A percentile compares a stretch with the other conserved stretches of the same genome.
Conservation (phyloP, 2,797 vertebrate species). For the Natrix natrix region DNA sequence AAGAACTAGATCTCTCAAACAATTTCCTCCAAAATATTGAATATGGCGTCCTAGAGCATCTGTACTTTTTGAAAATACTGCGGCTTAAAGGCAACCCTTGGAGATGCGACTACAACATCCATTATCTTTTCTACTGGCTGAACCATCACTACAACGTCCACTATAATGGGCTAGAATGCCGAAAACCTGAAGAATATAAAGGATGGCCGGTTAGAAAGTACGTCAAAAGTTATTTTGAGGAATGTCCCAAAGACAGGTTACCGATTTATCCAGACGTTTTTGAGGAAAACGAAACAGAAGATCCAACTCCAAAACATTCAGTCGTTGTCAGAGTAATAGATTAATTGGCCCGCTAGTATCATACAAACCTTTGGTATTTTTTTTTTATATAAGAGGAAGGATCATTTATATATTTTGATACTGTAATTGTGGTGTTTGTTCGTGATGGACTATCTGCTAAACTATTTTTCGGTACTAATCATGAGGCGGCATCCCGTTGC, state of each 20-base stretch:
- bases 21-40: conserved; percentile 90
- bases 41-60: conserved; percentile 91
- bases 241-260: conserved; percentile 90
- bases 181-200: conserved; percentile 84
- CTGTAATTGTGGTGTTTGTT: conserved; percentile 48
- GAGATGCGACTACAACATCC: conserved; percentile 97
- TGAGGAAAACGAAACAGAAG: conserved; percentile 72
- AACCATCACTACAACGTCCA: conserved; percentile 88
- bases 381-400: conserved; percentile 37
- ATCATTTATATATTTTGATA: conserved; percentile 56
- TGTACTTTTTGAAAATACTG: conserved; percentile 91
- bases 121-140: conserved; percentile 97
- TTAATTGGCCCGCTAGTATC: conserved; percentile 43
- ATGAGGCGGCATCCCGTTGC: conserved; percentile 50
- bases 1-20: conserved; percentile 93
- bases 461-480: conserved; percentile 52
- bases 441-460: conserved; percentile 43
- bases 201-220: conserved; percentile 93
- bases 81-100: conserved; percentile 90
- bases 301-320: conserved; percentile 55
- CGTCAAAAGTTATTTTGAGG: conserved; percentile 93
- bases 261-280: conserved; percentile 73
- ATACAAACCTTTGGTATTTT: conserved; percentile 41
- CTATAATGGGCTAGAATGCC: conserved; percentile 86
- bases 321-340: conserved; percentile 76